A percentile compares a stretch with the other conserved stretches of the same genome.
phyloP scores from a whole-genome alignment of 2,113 vertebrate genomes.

The cat (Felis catus) region DNA sequence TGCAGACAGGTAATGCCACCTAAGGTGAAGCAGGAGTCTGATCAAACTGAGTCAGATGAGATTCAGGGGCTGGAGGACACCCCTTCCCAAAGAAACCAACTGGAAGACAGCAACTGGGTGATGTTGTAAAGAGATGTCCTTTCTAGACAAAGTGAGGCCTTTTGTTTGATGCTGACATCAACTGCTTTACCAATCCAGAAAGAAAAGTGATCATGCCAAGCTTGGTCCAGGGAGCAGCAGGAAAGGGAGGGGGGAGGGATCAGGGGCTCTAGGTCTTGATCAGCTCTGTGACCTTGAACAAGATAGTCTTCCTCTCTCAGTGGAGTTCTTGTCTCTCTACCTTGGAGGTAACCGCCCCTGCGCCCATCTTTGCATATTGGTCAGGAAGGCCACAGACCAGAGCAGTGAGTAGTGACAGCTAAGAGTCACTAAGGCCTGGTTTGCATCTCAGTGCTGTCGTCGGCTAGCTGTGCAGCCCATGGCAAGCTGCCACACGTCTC shows the following conservation, averaged over 20 bases:
- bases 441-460: neutral
- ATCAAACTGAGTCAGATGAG: neutral
- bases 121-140: neutral
- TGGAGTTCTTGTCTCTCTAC: neutral
- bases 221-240: neutral
- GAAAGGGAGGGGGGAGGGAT: neutral
- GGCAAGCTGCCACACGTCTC: neutral
- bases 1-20: neutral
- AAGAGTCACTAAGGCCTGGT: neutral
- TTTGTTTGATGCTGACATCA: neutral
- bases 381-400: neutral
- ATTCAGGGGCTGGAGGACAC: neutral
- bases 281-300: neutral
- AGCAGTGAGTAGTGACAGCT: neutral
- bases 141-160: neutral
- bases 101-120: neutral
- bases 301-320: neutral
- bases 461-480: neutral
- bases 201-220: neutral
- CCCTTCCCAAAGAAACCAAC: neutral
- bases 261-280: neutral
- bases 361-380: neutral
- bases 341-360: neutral
- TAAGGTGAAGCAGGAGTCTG: neutral
- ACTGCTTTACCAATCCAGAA: neutral